phyloP scores from a whole-genome alignment of 53 echinoderm and acorn worm species.

The Actinopyga echinites region DNA sequence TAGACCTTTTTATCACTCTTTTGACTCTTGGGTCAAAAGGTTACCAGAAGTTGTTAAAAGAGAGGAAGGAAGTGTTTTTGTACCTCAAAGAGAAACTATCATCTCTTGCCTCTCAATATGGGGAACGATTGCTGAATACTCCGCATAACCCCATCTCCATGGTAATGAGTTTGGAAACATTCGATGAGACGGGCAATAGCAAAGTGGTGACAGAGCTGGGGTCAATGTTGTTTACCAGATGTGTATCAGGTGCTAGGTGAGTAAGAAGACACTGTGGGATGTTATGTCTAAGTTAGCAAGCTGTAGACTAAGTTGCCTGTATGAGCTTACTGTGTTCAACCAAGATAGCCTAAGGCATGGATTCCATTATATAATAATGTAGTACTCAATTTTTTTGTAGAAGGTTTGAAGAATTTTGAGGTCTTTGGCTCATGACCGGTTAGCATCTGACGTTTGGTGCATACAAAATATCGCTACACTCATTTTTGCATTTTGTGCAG shows the following conservation, averaged over 20 bases:
- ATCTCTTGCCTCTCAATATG: constrained; percentile 68
- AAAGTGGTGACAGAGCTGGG: constrained; percentile 90
- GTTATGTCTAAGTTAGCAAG: no score
- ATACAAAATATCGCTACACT: no score
- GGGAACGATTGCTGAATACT: constrained; percentile 70
- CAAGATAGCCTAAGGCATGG: no score
- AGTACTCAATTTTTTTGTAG: no score
- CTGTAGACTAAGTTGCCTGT: no score
- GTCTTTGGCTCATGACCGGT: no score
- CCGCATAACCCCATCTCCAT: constrained; percentile 97
- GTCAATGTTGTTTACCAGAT: constrained; percentile 93
- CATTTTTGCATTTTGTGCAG: no score
- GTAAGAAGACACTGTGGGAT: background rate
- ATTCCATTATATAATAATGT: no score
- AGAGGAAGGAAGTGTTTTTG: constrained; percentile 71
- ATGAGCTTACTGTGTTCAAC: no score
- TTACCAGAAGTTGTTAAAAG: constrained; percentile 68
- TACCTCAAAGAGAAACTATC: constrained; percentile 65
- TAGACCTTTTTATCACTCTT: constrained; percentile 90
- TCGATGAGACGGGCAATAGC: constrained; percentile 50
- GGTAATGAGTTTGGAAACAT: constrained; percentile 79
- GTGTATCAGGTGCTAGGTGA: constrained; percentile 96
- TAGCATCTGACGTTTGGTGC: no score
- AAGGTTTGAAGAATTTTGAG: no score
- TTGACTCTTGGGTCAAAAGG: constrained; percentile 88